phyloP scores from a whole-genome alignment of 2,797 vertebrate genomes.

The Myotis pilosus region DNA sequence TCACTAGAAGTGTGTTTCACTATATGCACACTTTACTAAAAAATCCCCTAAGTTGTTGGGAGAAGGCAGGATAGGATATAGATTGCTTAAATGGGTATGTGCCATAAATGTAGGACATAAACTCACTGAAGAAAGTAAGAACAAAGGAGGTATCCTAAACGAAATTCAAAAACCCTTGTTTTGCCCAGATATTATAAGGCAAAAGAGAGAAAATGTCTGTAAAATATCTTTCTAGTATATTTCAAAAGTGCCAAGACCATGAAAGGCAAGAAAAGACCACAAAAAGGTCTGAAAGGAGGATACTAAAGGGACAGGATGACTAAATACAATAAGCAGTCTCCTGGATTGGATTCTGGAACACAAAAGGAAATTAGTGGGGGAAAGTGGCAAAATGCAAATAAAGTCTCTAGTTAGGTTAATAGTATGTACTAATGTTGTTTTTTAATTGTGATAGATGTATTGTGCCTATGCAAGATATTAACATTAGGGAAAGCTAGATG shows the following conservation, averaged over 20 bases:
- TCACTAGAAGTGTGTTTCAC: not conserved
- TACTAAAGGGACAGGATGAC: not conserved
- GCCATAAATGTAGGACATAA: not conserved
- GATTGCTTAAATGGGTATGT: not conserved
- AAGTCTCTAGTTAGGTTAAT: not conserved
- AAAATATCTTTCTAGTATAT: not conserved
- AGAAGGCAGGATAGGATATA: not conserved
- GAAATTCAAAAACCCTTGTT: not conserved
- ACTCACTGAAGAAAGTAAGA: not conserved
- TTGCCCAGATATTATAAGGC: not conserved
- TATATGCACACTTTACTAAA: accelerated
- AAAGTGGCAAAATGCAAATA: not conserved
- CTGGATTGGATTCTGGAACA: not conserved
- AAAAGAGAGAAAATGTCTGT: not conserved
- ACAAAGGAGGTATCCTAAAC: not conserved
- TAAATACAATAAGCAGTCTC: not conserved
- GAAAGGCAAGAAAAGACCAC: not conserved
- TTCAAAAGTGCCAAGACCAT: not conserved
- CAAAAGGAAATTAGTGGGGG: not conserved
- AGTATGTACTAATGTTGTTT: not conserved
- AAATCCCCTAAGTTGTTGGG: not conserved
- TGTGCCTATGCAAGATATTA: not conserved
- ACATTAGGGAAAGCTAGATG: not conserved
- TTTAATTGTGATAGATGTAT: not conserved
- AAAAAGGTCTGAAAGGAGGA: not conserved